Evolutionary conservation across 2,888 invertebrate species (phyloP).

Genomic region (Monoplex corrugatus): DNA sequence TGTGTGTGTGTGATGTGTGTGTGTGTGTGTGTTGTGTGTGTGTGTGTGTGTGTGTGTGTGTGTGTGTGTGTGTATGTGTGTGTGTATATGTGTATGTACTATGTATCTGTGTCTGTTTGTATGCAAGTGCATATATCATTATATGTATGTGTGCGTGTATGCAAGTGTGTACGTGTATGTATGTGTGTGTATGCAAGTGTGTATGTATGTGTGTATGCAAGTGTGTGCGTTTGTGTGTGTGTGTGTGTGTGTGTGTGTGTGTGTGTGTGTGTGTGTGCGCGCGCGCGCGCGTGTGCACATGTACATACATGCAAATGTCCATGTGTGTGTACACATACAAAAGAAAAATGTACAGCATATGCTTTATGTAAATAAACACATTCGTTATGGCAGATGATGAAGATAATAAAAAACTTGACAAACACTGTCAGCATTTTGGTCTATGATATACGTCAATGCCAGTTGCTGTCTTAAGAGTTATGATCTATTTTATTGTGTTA

Average conservation of each 20-base stretch:
- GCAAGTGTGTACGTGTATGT: neutral
- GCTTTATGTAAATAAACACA: too few species aligned
- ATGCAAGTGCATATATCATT: neutral
- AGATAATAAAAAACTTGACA: too few species aligned
- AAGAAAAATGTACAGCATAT: too few species aligned
- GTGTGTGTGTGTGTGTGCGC: constrained; percentile 20
- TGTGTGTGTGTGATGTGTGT: constrained; percentile 17
- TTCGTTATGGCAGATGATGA: too few species aligned
- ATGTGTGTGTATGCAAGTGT: neutral
- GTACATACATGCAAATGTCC: neutral
- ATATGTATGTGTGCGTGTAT: constrained; percentile 15
- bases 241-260: neutral
- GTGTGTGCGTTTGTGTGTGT: neutral
- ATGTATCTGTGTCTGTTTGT: neutral
- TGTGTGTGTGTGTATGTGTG: neutral
- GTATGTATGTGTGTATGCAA: constrained; percentile 2
- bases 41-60: constrained; percentile 22
- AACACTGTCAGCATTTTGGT: too few species aligned
- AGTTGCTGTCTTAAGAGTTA: too few species aligned
- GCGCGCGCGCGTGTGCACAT: too few species aligned
- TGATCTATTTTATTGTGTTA: too few species aligned
- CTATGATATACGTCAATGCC: too few species aligned
- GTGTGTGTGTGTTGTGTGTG: constrained; percentile 15
- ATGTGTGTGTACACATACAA: constrained; percentile 26
- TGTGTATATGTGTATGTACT: neutral